These are phyloP conservation scores for Opisthocomus hoazin DNA, from an alignment of 2,113 vertebrate species.

Conservation along the genomic window DNA sequence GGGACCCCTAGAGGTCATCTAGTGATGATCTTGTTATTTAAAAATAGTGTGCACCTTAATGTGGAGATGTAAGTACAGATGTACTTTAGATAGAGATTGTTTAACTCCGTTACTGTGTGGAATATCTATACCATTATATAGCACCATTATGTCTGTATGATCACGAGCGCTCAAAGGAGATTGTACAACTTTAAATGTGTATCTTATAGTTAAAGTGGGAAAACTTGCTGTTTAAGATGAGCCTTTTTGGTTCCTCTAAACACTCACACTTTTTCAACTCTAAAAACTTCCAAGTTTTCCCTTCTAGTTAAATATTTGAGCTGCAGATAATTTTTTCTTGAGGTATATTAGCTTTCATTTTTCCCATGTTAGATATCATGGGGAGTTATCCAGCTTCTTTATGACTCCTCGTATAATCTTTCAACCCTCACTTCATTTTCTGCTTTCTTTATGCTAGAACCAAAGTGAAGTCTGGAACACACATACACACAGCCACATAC, in stretches of 20 bases:
- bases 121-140: neutral
- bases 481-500: neutral
- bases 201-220: neutral
- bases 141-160: neutral
- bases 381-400: neutral
- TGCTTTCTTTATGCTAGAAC: neutral
- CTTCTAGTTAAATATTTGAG: constrained; percentile 18
- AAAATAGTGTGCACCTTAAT: neutral
- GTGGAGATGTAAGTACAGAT: neutral
- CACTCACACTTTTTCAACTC: neutral
- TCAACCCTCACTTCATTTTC: neutral
- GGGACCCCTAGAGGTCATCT: too few species aligned
- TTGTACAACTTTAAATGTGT: neutral
- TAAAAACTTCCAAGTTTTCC: neutral
- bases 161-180: neutral
- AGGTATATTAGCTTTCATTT: constrained; percentile 10
- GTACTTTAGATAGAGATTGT: neutral
- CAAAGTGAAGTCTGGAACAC: neutral
- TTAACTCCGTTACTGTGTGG: neutral
- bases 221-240: neutral
- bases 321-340: neutral
- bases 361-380: constrained; percentile 1
- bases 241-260: neutral
- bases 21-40: neutral
- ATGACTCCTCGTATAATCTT: neutral